Conservation (phyloP, 2,888 invertebrate species). For the Aphodius granarius region DNA sequence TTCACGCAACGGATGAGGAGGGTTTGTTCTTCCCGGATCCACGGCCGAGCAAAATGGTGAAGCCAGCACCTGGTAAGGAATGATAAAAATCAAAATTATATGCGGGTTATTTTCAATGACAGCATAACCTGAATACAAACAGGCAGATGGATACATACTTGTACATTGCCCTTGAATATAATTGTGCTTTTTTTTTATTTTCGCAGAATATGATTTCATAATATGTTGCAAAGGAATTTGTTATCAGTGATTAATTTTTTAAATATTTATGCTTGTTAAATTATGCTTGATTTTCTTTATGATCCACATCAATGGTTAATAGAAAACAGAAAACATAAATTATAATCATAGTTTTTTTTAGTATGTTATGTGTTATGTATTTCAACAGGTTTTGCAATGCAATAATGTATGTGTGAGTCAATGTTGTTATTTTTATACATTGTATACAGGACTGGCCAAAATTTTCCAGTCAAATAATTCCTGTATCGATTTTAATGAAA, state of each 20-base stretch:
- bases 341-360: background rate
- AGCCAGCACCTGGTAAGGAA: constrained; percentile 67
- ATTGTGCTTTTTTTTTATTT: background rate
- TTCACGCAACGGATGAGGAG: background rate
- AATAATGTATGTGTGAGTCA: background rate
- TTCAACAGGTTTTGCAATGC: background rate
- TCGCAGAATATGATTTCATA: background rate
- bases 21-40: constrained; percentile 37
- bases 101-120: background rate
- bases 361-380: background rate
- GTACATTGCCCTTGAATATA: background rate
- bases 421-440: background rate
- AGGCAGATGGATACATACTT: background rate
- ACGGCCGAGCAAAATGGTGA: constrained; percentile 64
- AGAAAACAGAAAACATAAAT: background rate
- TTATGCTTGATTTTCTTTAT: too few species aligned
- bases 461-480: background rate
- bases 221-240: background rate
- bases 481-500: background rate
- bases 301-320: too few species aligned
- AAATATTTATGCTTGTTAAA: background rate
- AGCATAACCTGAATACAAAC: background rate
- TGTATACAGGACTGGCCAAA: too few species aligned
- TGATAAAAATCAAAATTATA: background rate
- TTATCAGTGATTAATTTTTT: background rate